Conservation (phyloP, 2,888 invertebrate species). For the Mythimna pallens region DNA sequence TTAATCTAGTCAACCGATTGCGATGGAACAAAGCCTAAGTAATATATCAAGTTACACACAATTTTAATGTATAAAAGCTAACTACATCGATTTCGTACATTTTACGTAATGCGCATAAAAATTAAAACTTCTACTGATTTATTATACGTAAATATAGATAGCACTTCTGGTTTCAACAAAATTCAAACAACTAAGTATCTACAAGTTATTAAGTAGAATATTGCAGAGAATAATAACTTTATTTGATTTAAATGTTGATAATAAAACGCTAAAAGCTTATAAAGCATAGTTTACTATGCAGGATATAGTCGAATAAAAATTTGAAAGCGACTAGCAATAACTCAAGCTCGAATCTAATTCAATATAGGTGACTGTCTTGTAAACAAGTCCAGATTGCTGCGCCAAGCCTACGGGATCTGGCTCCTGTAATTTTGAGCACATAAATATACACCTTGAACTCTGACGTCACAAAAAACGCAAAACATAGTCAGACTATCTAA, state of each 20-base stretch:
- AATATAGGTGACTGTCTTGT: slow-evolving; percentile 2
- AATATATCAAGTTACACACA: too few species aligned
- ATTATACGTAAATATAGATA: too few species aligned
- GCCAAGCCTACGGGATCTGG: slow-evolving; percentile 2
- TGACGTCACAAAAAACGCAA: slow-evolving; percentile 34
- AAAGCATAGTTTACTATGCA: not conserved
- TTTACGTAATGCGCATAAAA: too few species aligned
- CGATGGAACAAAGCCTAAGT: too few species aligned
- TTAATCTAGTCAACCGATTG: too few species aligned
- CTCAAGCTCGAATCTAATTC: slow-evolving; percentile 5
- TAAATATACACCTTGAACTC: slow-evolving; percentile 34
- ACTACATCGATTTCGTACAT: too few species aligned
- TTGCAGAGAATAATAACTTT: too few species aligned
- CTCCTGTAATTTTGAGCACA: slow-evolving; percentile 26
- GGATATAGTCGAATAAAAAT: slow-evolving; percentile 3
- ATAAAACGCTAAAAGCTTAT: not conserved
- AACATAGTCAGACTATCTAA: slow-evolving; percentile 22
- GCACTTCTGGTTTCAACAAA: not conserved
- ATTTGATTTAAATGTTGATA: not conserved
- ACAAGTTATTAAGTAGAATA: too few species aligned
- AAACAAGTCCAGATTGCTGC: slow-evolving; percentile 11
- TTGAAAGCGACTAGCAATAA: not conserved
- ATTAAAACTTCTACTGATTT: too few species aligned
- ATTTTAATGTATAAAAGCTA: too few species aligned
- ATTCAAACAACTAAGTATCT: too few species aligned